phyloP scores from a whole-genome alignment of 2,888 invertebrate species.

The Nomada flava region DNA sequence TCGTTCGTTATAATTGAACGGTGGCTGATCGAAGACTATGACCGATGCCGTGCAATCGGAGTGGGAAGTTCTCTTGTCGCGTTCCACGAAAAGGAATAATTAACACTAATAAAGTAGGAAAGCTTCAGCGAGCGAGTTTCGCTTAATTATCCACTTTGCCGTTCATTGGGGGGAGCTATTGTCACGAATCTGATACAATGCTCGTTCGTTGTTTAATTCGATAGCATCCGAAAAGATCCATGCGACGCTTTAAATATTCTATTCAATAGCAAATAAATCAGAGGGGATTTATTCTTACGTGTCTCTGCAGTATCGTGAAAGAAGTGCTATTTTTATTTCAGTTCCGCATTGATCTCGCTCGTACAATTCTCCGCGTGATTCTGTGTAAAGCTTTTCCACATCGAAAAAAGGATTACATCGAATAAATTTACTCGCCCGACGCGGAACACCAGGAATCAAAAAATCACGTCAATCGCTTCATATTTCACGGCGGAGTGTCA shows the following conservation, averaged over 20 bases:
- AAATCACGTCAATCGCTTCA: neutral
- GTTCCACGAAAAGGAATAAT: slow-evolving; percentile 42
- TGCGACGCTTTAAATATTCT: too few species aligned
- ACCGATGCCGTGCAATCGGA: slow-evolving; percentile 34
- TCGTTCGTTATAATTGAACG: slow-evolving; percentile 55
- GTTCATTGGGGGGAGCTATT: too few species aligned
- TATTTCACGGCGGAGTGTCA: neutral
- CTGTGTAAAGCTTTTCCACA: neutral
- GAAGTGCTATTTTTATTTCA: neutral
- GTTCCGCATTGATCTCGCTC: neutral
- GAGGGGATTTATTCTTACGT: too few species aligned
- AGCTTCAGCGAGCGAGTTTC: neutral
- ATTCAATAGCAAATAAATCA: too few species aligned
- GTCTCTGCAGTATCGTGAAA: too few species aligned
- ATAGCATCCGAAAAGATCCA: too few species aligned
- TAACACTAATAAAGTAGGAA: slow-evolving; percentile 38
- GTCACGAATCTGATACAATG: too few species aligned
- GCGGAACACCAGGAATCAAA: neutral
- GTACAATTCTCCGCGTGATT: neutral
- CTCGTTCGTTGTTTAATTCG: too few species aligned
- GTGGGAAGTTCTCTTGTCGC: slow-evolving; percentile 30
- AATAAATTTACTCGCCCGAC: neutral
- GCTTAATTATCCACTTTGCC: slow-evolving; percentile 36
- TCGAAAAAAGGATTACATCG: neutral
- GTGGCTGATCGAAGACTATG: slow-evolving; percentile 49